phyloP scores from a whole-genome alignment of 2,888 invertebrate genomes.

The Eupeodes luniger region DNA sequence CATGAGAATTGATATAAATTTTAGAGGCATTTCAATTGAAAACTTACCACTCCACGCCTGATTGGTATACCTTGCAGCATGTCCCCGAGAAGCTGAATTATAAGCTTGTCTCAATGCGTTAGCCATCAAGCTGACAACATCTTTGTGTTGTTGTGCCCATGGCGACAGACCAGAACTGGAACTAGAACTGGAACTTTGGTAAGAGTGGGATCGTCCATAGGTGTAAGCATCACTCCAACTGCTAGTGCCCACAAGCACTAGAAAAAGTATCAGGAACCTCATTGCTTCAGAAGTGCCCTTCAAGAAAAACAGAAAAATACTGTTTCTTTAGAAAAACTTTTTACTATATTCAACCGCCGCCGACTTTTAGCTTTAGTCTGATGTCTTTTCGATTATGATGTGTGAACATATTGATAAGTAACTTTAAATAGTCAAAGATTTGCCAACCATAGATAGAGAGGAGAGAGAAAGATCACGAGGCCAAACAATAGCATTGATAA shows the following conservation, averaged over 20 bases:
- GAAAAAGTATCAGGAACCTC: constrained; percentile 79
- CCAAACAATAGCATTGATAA: constrained; percentile 21
- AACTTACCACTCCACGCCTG: constrained; percentile 80
- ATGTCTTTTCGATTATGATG: constrained; percentile 34
- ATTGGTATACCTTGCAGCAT: constrained; percentile 59
- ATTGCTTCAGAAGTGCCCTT: constrained; percentile 75
- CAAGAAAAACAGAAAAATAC: neutral
- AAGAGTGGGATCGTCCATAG: constrained; percentile 71
- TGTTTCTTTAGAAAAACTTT: no score
- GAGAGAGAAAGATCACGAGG: constrained; percentile 5
- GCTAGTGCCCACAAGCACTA: constrained; percentile 78
- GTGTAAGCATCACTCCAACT: constrained; percentile 77
- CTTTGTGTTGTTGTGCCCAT: constrained; percentile 81
- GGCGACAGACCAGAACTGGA: constrained; percentile 71
- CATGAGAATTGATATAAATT: neutral
- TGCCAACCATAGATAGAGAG: neutral
- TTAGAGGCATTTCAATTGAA: neutral
- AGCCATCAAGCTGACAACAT: constrained; percentile 81
- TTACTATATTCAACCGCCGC: no score
- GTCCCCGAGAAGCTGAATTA: constrained; percentile 79
- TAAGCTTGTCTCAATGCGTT: constrained; percentile 81
- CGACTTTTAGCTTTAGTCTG: constrained; percentile 3
- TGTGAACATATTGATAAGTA: constrained; percentile 54
- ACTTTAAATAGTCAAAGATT: constrained; percentile 67
- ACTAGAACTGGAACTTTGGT: neutral